Percentiles rank a stretch among this genome's conserved stretches.
Evolutionary conservation across 2,797 vertebrate species (phyloP).

Genomic region (Odontamblyopus rebecca): DNA sequence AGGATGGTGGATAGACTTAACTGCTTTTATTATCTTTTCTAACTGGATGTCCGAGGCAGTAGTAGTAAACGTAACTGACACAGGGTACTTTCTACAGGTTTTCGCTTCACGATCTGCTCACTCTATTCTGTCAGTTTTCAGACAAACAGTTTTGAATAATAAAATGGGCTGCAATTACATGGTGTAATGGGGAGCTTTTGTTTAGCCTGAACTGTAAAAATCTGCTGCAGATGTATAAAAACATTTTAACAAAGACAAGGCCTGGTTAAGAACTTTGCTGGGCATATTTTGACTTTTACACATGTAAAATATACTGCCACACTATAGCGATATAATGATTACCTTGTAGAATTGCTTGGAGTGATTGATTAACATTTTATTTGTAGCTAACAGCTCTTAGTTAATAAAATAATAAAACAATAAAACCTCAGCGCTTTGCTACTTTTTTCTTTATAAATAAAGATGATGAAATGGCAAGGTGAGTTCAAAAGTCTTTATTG

Average conservation of each 20-base stretch:
- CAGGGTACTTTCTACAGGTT: conserved; percentile 16
- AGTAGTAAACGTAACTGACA: conserved; percentile 12
- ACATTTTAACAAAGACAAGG: conserved; percentile 13
- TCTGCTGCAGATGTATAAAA: conserved; percentile 28
- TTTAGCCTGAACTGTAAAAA: conserved; percentile 30
- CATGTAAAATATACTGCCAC: background rate
- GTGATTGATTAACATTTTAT: conserved; percentile 54
- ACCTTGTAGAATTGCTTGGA: conserved; percentile 24
- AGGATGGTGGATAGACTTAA: conserved; percentile 26
- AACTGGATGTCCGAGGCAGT: conserved; percentile 14
- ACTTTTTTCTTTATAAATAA: conserved; percentile 20
- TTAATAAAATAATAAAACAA: conserved; percentile 69
- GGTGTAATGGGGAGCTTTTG: conserved; percentile 49
- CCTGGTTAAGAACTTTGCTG: background rate
- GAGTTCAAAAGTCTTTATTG: conserved; percentile 55
- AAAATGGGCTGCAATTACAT: conserved; percentile 37
- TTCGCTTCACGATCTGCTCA: background rate
- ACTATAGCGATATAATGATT: background rate
- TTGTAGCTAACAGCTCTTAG: conserved; percentile 75
- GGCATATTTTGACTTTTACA: conserved; percentile 1
- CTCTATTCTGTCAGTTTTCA: background rate
- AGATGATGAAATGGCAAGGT: background rate
- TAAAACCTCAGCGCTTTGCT: conserved; percentile 54
- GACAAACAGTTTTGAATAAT: conserved; percentile 9
- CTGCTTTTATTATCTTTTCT: conserved; percentile 38